These are phyloP conservation scores for Callinectes sapidus DNA, from an alignment of 2,888 invertebrate species.

Conservation along the genomic window DNA sequence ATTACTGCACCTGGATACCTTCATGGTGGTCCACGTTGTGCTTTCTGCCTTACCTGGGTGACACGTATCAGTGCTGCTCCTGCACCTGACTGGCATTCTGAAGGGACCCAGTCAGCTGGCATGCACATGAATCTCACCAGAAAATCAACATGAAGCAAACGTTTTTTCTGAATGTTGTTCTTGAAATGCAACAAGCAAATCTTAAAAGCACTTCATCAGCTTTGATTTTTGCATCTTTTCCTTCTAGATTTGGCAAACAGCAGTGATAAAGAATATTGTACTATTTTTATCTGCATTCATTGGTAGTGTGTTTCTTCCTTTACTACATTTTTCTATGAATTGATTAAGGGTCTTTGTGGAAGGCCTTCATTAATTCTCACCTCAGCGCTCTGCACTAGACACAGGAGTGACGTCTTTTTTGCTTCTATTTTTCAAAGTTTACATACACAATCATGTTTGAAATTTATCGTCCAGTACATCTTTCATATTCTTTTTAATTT, in stretches of 20 bases:
- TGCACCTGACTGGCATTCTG: slow-evolving; percentile 55
- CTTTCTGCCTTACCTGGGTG: background rate
- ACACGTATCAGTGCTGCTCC: slow-evolving; percentile 18
- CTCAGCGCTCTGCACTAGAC: slow-evolving; percentile 34
- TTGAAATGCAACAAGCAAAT: slow-evolving; percentile 38
- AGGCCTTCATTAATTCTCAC: background rate
- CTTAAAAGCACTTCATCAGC: slow-evolving; percentile 70
- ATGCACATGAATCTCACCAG: slow-evolving; percentile 60
- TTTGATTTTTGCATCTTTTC: slow-evolving; percentile 71
- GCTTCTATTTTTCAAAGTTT: background rate
- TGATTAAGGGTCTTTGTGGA: slow-evolving; percentile 18
- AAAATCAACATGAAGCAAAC: slow-evolving; percentile 47
- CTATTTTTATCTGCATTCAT: slow-evolving; percentile 55
- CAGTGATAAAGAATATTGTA: background rate
- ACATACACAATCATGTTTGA: background rate
- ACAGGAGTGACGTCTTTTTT: background rate
- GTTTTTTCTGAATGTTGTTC: slow-evolving; percentile 50
- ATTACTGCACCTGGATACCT: slow-evolving; percentile 47
- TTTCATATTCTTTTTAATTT: background rate
- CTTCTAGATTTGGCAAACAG: slow-evolving; percentile 67
- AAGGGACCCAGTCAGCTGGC: slow-evolving; percentile 61
- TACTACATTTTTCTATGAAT: background rate
- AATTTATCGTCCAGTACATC: background rate
- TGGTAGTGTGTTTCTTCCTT: slow-evolving; percentile 41
- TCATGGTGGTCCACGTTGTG: slow-evolving; percentile 50